Evolutionary conservation across 2,888 invertebrate species (phyloP).

Genomic region (Halictus ligatus): DNA sequence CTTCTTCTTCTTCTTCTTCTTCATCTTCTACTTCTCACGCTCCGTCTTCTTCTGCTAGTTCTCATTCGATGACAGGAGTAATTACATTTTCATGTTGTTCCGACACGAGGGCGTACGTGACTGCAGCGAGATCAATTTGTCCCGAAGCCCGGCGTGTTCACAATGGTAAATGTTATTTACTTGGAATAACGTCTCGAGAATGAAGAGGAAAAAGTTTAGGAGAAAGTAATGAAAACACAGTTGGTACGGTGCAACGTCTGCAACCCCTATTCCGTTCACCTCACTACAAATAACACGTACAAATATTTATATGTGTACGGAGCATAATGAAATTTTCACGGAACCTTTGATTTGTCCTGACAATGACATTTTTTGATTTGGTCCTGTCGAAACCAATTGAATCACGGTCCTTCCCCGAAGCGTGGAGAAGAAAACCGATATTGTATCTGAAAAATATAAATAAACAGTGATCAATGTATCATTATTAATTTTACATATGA

Average conservation of each 20-base stretch:
- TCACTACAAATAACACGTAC: constrained; percentile 21
- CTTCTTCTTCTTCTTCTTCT: constrained; percentile 38
- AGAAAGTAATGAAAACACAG: constrained; percentile 61
- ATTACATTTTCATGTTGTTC: constrained; percentile 75
- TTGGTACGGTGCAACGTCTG: constrained; percentile 48
- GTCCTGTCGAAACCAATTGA: neutral
- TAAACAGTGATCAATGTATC: no score
- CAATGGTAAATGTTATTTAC: constrained; percentile 72
- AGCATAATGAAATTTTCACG: constrained; percentile 22
- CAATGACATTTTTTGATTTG: neutral
- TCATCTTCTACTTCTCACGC: constrained; percentile 36
- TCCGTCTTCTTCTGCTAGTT: constrained; percentile 51
- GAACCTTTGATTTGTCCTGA: neutral
- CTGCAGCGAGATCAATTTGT: constrained; percentile 72
- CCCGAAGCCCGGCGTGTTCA: constrained; percentile 65
- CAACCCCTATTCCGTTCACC: neutral
- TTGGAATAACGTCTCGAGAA: constrained; percentile 64
- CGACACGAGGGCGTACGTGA: constrained; percentile 72
- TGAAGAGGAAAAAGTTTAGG: constrained; percentile 55
- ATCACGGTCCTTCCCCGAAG: neutral
- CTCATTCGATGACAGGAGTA: constrained; percentile 69
- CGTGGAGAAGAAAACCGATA: no score
- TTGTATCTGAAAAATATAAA: no score
- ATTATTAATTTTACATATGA: no score
- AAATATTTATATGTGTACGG: constrained; percentile 33